phyloP scores from a whole-genome alignment of 2,797 vertebrate species.

The Pseudomugil tenellus region DNA sequence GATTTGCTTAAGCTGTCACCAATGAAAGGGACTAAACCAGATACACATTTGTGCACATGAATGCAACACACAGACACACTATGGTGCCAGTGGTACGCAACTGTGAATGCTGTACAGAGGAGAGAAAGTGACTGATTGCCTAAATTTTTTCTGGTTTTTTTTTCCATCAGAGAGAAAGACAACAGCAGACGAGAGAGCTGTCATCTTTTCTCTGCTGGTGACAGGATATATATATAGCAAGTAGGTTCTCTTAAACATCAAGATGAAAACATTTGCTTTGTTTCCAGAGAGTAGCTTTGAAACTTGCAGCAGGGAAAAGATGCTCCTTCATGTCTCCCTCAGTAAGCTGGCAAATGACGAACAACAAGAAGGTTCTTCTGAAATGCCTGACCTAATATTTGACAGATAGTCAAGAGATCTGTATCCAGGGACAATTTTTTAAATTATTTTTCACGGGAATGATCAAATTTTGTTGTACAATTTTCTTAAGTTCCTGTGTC shows the following conservation, averaged over 20 bases:
- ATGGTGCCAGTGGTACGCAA: constrained; percentile 17
- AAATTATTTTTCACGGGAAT: constrained; percentile 10
- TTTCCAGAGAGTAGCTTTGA: constrained; percentile 73
- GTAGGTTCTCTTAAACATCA: constrained; percentile 78
- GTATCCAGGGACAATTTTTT: constrained; percentile 43
- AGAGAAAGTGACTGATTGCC: constrained; percentile 64
- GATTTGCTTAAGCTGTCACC: constrained; percentile 51
- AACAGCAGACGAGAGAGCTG: constrained; percentile 57
- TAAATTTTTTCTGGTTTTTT: constrained; percentile 52
- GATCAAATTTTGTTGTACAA: constrained; percentile 46
- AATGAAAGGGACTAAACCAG: neutral
- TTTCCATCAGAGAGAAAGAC: constrained; percentile 51
- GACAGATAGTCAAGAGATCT: constrained; percentile 69
- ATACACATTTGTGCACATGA: constrained; percentile 7
- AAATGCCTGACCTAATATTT: constrained; percentile 76
- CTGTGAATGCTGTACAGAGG: constrained; percentile 25
- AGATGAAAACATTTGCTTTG: constrained; percentile 80
- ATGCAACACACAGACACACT: constrained; percentile 7
- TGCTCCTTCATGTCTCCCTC: constrained; percentile 64
- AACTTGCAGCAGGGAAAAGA: constrained; percentile 66
- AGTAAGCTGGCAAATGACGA: constrained; percentile 60
- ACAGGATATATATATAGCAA: constrained; percentile 78
- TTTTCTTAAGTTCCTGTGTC: constrained; percentile 32
- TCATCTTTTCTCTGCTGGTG: constrained; percentile 66
- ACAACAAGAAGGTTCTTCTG: constrained; percentile 58